Conservation (phyloP, 1,140 invertebrate species). For the Saccostrea echinata region DNA sequence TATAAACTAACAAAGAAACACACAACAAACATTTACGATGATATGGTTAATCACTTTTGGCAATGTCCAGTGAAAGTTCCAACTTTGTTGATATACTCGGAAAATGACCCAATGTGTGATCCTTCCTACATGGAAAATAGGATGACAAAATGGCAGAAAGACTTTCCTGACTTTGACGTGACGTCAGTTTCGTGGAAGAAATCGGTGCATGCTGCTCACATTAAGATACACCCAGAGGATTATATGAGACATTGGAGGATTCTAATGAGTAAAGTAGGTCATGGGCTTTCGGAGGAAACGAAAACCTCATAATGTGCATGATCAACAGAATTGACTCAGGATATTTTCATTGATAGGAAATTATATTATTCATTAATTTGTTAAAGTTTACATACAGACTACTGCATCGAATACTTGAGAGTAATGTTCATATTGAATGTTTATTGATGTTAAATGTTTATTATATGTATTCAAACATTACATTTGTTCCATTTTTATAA, state of each 20-base stretch:
- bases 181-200: conserved; percentile 54
- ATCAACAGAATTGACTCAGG: no score
- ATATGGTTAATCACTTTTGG: conserved; percentile 56
- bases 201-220: conserved; percentile 65
- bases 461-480: no score
- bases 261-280: conserved; percentile 52
- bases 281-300: no score
- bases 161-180: conserved; percentile 48
- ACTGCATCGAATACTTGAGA: no score
- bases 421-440: no score
- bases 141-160: conserved; percentile 49
- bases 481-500: no score
- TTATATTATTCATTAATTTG: no score
- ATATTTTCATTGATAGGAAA: no score
- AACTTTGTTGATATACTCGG: conserved; percentile 58
- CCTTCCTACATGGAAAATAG: conserved; percentile 47
- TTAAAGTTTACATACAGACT: no score
- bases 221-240: conserved; percentile 60
- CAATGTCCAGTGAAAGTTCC: conserved; percentile 56
- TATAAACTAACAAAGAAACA: conserved; percentile 55
- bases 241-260: conserved; percentile 54
- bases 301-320: no score
- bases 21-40: conserved; percentile 60
- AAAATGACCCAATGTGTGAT: conserved; percentile 65
- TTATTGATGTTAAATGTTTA: no score